Evolutionary conservation across 2,888 invertebrate species (phyloP), one percentile per base, ranked within the genome.

Genomic region (Timema podura): DNA sequence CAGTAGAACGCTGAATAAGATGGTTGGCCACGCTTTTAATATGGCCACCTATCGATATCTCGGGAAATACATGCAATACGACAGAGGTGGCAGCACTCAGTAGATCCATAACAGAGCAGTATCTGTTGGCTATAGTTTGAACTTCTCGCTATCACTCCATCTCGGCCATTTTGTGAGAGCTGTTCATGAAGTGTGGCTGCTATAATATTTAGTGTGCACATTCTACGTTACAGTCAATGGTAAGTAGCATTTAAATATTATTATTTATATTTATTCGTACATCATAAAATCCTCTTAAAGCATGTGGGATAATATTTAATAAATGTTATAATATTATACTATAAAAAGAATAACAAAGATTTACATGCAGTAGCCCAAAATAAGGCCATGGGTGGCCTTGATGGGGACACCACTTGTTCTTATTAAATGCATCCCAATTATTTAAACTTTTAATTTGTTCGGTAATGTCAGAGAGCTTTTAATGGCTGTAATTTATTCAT

Each of bases 361-460:
- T 6, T 44, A 44, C 59, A 59, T 59, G 59, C 11, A 59, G 59
- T 59, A 44, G 59, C 59, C 6, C 59, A 16, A 44, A 59, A 59
- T 15, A 59, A 59, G 59, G 59, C 16, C 59, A 59, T 59, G 59
- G 16, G 59, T 59, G 59, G 59, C 59, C 59, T 59, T 59, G 44
- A 44, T 16, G 44, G 30, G 59, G 15, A 44, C 59, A 6, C 11
- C 11, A 6, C 30, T 59, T 16, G 59, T 59, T 59, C 30, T 59
- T 59, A 59, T 8, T 6, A 44, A 44, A 11, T n/a, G n/a, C 59
- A 59, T 59, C 15, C 59, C 16, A 59, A 59, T 44, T 59, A 59
- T 59, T 59, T 59, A 59, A 16, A 16, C 59, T 59, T 59, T 16
- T 59, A 59, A 15, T 44, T 44, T 59, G 16, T 59, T 59, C 7